phyloP scores from a whole-genome alignment of 2,888 invertebrate genomes.

The Cataglyphis rosenhaueri region DNA sequence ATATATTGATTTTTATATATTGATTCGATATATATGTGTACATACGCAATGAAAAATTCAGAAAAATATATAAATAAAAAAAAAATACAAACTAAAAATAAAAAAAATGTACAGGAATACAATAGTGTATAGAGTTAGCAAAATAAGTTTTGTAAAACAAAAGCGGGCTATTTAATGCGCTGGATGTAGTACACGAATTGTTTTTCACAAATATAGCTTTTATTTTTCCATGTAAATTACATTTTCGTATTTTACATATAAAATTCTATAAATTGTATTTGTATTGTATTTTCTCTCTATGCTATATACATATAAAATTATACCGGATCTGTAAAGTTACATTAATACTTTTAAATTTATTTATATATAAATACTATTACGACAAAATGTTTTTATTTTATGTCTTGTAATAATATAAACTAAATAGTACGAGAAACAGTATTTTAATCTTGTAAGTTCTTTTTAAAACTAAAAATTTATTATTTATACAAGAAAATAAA shows the following conservation, averaged over 20 bases:
- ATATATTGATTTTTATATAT: background rate
- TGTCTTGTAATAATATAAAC: background rate
- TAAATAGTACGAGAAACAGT: background rate
- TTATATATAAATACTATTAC: background rate
- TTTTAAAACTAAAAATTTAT: background rate
- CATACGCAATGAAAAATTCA: background rate
- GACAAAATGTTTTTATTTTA: conserved; percentile 8
- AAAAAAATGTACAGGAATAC: background rate
- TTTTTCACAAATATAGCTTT: conserved; percentile 26
- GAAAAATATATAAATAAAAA: conserved; percentile 20
- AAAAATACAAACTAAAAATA: conserved; percentile 5
- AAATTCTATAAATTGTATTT: background rate
- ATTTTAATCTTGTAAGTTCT: background rate
- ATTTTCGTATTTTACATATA: background rate
- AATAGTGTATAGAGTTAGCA: background rate
- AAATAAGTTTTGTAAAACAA: conserved; percentile 28
- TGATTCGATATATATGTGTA: background rate
- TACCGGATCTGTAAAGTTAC: background rate
- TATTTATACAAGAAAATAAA: too few relatives aligned
- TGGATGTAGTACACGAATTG: conserved; percentile 3
- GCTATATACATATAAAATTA: background rate
- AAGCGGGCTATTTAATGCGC: conserved; percentile 9
- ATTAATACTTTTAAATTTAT: conserved; percentile 8
- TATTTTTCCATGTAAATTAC: conserved; percentile 2
- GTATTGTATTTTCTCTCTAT: background rate